A percentile compares a stretch with the other conserved stretches of the same genome.
These are phyloP conservation scores for Pardosa pseudoannulata DNA, from an alignment of 2,888 invertebrate genomes.

Conservation along the genomic window DNA sequence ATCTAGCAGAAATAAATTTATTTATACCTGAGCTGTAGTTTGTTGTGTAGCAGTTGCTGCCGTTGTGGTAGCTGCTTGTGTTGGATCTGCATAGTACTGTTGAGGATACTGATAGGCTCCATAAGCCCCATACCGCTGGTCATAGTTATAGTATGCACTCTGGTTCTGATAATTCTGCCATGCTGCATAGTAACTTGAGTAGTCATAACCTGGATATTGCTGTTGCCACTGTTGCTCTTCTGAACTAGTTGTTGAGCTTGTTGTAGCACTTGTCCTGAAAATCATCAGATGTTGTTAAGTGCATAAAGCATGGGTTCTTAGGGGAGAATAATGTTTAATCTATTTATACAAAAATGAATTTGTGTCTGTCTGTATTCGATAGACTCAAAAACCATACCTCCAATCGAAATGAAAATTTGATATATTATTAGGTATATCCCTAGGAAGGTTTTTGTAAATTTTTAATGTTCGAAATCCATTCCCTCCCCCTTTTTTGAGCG, in stretches of 20 bases:
- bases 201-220: conserved; percentile 67
- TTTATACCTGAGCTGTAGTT: conserved; percentile 35
- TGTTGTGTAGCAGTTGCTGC: conserved; percentile 37
- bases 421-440: no score
- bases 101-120: conserved; percentile 60
- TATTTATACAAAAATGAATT: no score
- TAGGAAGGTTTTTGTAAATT: no score
- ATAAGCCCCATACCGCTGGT: conserved; percentile 50
- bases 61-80: conserved; percentile 26
- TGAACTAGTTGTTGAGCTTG: conserved; percentile 25
- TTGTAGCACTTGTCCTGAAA: conserved; percentile 6
- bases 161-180: conserved; percentile 68
- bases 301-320: neutral
- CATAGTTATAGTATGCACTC: conserved; percentile 62
- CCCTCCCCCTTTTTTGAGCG: no score
- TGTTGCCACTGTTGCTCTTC: conserved; percentile 64
- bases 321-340: no score
- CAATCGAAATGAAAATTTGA: no score
- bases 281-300: no score
- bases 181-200: conserved; percentile 70
- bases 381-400: no score
- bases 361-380: no score
- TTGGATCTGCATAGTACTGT: conserved; percentile 44
- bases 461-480: no score
- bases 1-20: no score